These are phyloP conservation scores for Eriosoma lanigerum DNA, from an alignment of 1,140 invertebrate genomes.

Conservation along the genomic window DNA sequence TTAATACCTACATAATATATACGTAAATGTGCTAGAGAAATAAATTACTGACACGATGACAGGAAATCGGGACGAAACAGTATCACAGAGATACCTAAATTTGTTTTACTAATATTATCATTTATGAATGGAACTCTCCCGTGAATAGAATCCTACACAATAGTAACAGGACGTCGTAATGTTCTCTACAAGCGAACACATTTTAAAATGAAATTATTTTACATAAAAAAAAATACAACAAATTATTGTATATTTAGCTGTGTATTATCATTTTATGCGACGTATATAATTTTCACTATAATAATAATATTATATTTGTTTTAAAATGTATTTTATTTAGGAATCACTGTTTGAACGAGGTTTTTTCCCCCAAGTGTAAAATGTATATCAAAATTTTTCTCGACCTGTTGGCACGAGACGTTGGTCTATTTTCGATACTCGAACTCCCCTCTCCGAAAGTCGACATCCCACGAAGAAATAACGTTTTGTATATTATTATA, in stretches of 20 bases:
- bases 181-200: neutral
- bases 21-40: neutral
- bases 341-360: conserved; percentile 7
- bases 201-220: neutral
- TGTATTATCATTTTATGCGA: neutral
- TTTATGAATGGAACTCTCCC: conserved; percentile 12
- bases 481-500: conserved; percentile 15
- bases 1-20: neutral
- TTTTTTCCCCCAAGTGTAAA: conserved; percentile 26
- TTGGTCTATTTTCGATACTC: conserved; percentile 4
- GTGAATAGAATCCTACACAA: neutral
- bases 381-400: conserved; percentile 14
- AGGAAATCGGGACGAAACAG: neutral
- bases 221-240: neutral
- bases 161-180: neutral
- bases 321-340: conserved; percentile 4
- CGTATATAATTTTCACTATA: neutral
- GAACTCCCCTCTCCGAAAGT: neutral
- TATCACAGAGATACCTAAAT: neutral
- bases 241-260: neutral
- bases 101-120: neutral
- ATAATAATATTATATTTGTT: neutral
- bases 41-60: neutral
- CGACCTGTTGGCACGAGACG: conserved; percentile 17
- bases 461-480: neutral